Base-by-base conservation (phyloP, 2,888 invertebrate genomes). In the Drosophila glabriapex region DNA sequence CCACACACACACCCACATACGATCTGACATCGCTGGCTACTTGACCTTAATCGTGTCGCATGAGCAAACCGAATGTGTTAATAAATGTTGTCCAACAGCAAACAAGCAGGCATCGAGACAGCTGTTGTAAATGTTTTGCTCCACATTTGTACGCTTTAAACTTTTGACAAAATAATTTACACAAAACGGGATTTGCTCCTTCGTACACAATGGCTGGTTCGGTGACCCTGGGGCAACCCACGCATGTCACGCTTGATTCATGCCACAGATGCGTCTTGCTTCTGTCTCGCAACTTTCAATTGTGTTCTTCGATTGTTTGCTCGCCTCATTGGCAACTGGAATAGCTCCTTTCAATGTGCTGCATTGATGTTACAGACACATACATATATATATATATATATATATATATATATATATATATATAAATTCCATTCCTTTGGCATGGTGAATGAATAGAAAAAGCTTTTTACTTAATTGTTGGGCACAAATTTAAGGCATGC, bases 391-490 rank as follows among this genome's bases (percentile, higher is more conserved):
- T 29, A 6, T 14, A n/a, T 16, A 54, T 54, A 50, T 39, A 37
- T 46, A 55, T 35, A 25, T 64, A 56, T 67, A 59, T 28, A 39
- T 14, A 9, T 22, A 29, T 12, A 54, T 59, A 50, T 52, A 41
- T 41, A 60, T 35, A 25, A 64, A 62, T 65, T 14, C 9, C 1
- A 58, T 63, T 29, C 28, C 50, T 41, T 43, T 52, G 53, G 69
- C 61, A 37, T 66, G 69, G 10, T 22, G 31, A 66, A 66, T 68
- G 68, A 72, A 67, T 35, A 60, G 53, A 49, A 79, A 66, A 83
- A 71, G 85, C 88, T 84, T 83, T 84, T 73, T 88, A 67, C 81
- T 68, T 83, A 88, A 85, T 88, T 83, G 76, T 77, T 50, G n/a
- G 52, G 37, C 68, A 25, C 55, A 78, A 50, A 14, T 55, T 63